Base-by-base conservation (phyloP, 1,140 invertebrate species). In the Euschistus heros region DNA sequence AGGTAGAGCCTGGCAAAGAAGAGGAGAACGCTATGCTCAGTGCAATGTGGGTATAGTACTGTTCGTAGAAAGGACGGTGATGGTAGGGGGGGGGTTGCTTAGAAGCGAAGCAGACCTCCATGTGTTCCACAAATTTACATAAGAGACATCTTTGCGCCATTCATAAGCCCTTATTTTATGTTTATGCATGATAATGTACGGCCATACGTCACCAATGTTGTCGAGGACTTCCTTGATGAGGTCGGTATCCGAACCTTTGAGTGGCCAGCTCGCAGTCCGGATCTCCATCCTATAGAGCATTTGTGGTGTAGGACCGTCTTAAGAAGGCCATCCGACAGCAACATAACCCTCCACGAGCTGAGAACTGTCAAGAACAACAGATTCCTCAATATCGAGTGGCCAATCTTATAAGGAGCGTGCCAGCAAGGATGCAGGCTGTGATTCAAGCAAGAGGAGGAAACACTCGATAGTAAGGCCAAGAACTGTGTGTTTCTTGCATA, bases 41-140 rank as follows among this genome's bases (percentile, higher is more conserved):
- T 70, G 63, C 62, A 69, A 69, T 62, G 65, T 73, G 33, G 62
- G 60, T 20, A 67, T 69, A 66, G 70, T 66, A 17, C 64, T 68
- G 52, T 73, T 70, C 67, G 71, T 74, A 30, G 73, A 70, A 10
- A 73, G 72, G 26, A 72, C 72, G 18, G 66, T 71, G 24, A 73
- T 72, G 72, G 67, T 75, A 24, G 72, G 71, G 73, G 72, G 66
- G 50, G 73, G 73, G 42, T 71, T 74, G 68, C 17, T 63, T 44
- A 18, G 54, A 72, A 66, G 42, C 68, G 15, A 64, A 46, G 64
- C 70, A 67, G 15, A 61, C 57, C 62, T 52, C 26, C 57, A 52
- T 63, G 66, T 73, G 27, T 64, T 65, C 62, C 27, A 57, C 57
- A 66, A 66, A n/a, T 62, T 24, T 61, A 65, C 18, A 62, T 70